A percentile compares a stretch with the other conserved stretches of the same genome.
Conservation (phyloP, 2,888 invertebrate genomes). For the Brachycybe producta region DNA sequence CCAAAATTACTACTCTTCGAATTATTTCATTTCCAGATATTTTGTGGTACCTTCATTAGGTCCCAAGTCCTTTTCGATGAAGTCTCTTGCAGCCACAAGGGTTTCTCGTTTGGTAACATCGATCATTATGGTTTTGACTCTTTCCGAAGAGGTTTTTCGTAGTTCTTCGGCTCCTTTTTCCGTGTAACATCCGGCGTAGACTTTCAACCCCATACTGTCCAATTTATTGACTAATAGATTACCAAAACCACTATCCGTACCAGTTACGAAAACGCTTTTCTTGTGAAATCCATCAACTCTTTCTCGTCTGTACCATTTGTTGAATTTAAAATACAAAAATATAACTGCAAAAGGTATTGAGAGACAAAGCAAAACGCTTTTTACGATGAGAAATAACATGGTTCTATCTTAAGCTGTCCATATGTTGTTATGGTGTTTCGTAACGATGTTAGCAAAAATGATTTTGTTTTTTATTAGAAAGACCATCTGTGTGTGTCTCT, state of each 20-base stretch:
- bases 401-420: too few species aligned
- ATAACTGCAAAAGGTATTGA: too few species aligned
- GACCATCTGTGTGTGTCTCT: too few species aligned
- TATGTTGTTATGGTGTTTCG: too few species aligned
- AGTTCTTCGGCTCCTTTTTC: not conserved
- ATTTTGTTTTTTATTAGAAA: too few species aligned
- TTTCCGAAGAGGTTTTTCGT: not conserved
- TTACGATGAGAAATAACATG: too few species aligned
- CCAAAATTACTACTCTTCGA: too few species aligned
- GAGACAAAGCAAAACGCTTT: too few species aligned
- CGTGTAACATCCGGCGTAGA: constrained; percentile 2
- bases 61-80: not conserved
- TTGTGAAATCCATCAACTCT: not conserved
- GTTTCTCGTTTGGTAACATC: constrained; percentile 4
- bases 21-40: too few species aligned
- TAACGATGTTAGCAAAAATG: too few species aligned
- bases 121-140: not conserved
- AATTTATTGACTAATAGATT: not conserved
- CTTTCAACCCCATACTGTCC: not conserved
- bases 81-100: not conserved
- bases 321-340: too few species aligned
- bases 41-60: constrained; percentile 6
- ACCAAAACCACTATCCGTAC: constrained; percentile 5
- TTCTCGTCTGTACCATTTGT: not conserved
- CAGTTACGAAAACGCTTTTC: constrained; percentile 4